Evolutionary conservation across 37 sponge, comb jelly and placozoan species (phyloP).

Genomic region (Geodia barretti): DNA sequence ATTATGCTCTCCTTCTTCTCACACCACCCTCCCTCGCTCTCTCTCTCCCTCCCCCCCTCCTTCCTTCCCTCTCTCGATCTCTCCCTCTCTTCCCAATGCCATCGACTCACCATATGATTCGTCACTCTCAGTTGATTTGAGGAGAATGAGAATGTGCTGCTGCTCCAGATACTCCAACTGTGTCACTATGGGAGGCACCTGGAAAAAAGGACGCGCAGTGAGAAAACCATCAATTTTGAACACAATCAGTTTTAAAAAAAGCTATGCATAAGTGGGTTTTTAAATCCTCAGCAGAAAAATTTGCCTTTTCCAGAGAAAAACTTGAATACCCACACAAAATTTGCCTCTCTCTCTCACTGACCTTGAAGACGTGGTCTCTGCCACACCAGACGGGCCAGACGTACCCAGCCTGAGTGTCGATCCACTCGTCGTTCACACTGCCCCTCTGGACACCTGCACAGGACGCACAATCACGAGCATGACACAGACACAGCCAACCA

Average conservation of each 20-base stretch:
- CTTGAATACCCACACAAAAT: too few relatives aligned
- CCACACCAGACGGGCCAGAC: slow-evolving; percentile 42
- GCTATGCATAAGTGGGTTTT: too few relatives aligned
- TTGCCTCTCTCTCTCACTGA: too few relatives aligned
- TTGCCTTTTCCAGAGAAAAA: too few relatives aligned
- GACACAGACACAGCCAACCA: too few relatives aligned
- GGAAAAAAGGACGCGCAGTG: neutral
- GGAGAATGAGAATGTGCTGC: slow-evolving; percentile 70
- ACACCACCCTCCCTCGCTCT: too few relatives aligned
- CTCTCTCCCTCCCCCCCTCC: too few relatives aligned
- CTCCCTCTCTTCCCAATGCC: neutral
- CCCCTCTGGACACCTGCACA: slow-evolving; percentile 40
- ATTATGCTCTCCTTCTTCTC: neutral
- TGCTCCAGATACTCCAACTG: slow-evolving; percentile 71
- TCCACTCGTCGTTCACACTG: slow-evolving; percentile 38
- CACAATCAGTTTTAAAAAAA: too few relatives aligned
- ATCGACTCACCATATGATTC: slow-evolving; percentile 72
- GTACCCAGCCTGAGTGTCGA: neutral
- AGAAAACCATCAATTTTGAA: too few relatives aligned
- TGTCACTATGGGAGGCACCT: slow-evolving; percentile 67
- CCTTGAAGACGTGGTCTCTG: slow-evolving; percentile 10
- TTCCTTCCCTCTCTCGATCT: neutral
- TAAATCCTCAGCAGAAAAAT: too few relatives aligned
- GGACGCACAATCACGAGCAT: too few relatives aligned
- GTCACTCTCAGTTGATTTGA: slow-evolving; percentile 78